phyloP scores from a whole-genome alignment of 2,888 invertebrate species.

The Anaspis maculata region DNA sequence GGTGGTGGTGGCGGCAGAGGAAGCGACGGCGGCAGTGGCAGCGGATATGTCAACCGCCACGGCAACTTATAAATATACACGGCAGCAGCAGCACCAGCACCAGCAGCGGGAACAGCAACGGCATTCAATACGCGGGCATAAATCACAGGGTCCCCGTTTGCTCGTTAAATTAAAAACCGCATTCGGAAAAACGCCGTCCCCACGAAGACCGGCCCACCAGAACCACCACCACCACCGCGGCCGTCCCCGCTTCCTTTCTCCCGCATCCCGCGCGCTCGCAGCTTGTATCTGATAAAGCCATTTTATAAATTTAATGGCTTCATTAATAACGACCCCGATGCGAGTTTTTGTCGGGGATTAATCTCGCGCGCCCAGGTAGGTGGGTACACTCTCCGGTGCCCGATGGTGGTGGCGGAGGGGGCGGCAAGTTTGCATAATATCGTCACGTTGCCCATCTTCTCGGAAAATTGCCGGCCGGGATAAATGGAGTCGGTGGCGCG shows the following conservation, averaged over 20 bases:
- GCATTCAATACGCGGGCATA: slow-evolving; percentile 30
- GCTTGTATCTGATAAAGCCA: slow-evolving; percentile 35
- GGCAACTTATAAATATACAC: slow-evolving; percentile 19
- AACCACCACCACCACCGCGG: slow-evolving; percentile 4
- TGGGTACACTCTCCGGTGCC: slow-evolving; percentile 11
- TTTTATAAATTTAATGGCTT: slow-evolving; percentile 34
- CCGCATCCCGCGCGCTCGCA: slow-evolving; percentile 2
- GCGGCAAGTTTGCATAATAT: slow-evolving; percentile 28
- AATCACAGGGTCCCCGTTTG: slow-evolving; percentile 29
- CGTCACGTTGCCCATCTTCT: slow-evolving; percentile 20
- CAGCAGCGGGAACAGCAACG: slow-evolving; percentile 18
- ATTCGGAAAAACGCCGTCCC: slow-evolving; percentile 25
- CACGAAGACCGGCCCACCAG: too few relatives aligned
- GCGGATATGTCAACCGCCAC: slow-evolving; percentile 16
- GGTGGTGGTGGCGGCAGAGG: slow-evolving; percentile 11
- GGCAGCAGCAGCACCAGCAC: slow-evolving; percentile 12
- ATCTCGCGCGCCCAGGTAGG: slow-evolving; percentile 30
- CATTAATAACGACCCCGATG: slow-evolving; percentile 31
- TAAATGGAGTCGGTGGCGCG: too few relatives aligned
- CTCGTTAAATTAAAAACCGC: slow-evolving; percentile 34
- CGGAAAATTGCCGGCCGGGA: too few relatives aligned
- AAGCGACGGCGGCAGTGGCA: slow-evolving; percentile 14
- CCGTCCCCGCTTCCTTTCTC: slow-evolving; percentile 6
- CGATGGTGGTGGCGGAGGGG: too few relatives aligned
- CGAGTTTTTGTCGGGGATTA: slow-evolving; percentile 19